Conservation (phyloP, 2,797 vertebrate genomes). For the Nasua narica region DNA sequence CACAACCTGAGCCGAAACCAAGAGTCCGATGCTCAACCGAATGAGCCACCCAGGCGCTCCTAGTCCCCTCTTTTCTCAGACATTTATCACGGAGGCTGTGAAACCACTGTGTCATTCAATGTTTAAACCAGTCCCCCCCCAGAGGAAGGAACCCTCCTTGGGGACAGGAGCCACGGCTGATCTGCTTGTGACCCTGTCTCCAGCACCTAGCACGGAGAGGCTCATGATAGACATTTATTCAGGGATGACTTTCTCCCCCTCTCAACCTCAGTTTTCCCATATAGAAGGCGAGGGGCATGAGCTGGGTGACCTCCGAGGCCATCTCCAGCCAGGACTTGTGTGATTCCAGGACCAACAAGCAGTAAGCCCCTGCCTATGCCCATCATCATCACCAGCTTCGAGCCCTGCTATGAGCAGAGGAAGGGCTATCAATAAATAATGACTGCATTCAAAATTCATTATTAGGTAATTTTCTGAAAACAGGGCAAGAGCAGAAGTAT, state of each 20-base stretch:
- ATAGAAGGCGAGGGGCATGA: neutral
- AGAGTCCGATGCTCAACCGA: neutral
- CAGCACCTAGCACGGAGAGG: rapidly evolving
- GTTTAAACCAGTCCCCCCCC: neutral
- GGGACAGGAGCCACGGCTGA: neutral
- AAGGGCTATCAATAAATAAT: constrained; percentile 46
- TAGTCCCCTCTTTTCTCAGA: neutral
- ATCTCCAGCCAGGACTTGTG: neutral
- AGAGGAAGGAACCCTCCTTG: rapidly evolving
- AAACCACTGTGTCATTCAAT: rapidly evolving
- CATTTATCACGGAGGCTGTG: neutral
- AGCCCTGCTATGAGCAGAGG: neutral
- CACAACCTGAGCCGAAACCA: neutral
- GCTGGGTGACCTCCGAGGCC: neutral
- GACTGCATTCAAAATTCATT: constrained; percentile 35
- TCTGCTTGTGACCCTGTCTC: neutral
- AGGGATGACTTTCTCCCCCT: neutral
- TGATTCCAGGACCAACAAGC: neutral
- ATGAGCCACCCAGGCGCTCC: neutral
- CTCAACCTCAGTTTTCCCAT: neutral
- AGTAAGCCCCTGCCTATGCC: neutral
- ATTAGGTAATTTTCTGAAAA: constrained; percentile 41
- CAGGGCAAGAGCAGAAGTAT: neutral
- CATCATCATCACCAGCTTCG: neutral
- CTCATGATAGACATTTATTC: too few species aligned